phyloP scores from a whole-genome alignment of 2,113 vertebrate species.

The Platichthys flesus region DNA sequence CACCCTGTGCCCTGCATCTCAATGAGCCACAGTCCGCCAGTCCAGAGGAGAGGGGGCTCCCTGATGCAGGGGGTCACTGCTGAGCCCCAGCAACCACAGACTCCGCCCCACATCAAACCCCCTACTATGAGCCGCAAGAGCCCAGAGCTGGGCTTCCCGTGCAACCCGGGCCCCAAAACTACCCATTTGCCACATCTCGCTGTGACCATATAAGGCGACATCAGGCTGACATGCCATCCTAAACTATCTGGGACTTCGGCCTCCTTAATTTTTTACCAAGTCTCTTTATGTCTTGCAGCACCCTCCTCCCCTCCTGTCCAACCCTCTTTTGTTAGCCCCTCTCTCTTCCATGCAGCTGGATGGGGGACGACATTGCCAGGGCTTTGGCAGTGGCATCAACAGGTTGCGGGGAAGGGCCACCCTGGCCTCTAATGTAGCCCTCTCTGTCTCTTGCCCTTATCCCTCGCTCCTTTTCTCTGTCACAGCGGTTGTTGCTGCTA shows the following conservation, averaged over 20 bases:
- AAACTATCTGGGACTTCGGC: slow-evolving; percentile 57
- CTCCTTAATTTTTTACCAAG: slow-evolving; percentile 16
- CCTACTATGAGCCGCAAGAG: slow-evolving; percentile 12
- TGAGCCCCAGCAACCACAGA: slow-evolving; percentile 50
- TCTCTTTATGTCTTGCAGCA: slow-evolving; percentile 44
- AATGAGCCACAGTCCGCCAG: slow-evolving; percentile 81
- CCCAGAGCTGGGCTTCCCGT: slow-evolving; percentile 31
- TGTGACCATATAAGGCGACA: slow-evolving; percentile 51
- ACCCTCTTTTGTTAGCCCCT: slow-evolving; percentile 66
- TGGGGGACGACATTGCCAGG: slow-evolving; percentile 47
- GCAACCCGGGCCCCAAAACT: slow-evolving; percentile 27
- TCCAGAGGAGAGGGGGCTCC: slow-evolving; percentile 78
- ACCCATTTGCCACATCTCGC: slow-evolving; percentile 41
- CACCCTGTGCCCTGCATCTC: slow-evolving; percentile 85
- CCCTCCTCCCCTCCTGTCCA: slow-evolving; percentile 22
- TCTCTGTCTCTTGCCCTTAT: slow-evolving; percentile 70
- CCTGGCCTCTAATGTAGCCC: slow-evolving; percentile 73
- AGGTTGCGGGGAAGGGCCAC: slow-evolving; percentile 78
- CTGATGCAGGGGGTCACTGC: slow-evolving; percentile 80
- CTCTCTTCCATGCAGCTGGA: slow-evolving; percentile 82
- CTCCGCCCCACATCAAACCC: slow-evolving; percentile 19
- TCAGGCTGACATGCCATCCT: slow-evolving; percentile 57
- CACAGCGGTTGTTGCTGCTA: slow-evolving; percentile 73
- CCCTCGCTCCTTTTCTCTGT: slow-evolving; percentile 62
- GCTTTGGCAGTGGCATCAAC: slow-evolving; percentile 83